These are phyloP conservation scores for Acleris holmiana DNA, from an alignment of 2,888 invertebrate species.

Conservation along the genomic window DNA sequence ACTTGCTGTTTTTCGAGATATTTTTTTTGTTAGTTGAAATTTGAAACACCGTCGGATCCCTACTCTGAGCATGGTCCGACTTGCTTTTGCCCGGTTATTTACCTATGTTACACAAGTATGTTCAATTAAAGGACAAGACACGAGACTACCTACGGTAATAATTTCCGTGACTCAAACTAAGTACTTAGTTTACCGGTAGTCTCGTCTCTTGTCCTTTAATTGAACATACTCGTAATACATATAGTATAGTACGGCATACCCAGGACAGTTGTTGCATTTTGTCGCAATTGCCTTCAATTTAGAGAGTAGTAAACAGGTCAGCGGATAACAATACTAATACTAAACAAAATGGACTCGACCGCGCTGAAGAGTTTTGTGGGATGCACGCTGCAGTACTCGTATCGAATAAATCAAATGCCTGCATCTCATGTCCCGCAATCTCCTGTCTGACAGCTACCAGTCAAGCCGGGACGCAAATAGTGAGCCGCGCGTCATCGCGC, in stretches of 20 bases:
- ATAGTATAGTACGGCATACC: conserved; percentile 23
- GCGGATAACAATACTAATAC: conserved; percentile 21
- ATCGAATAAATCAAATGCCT: conserved; percentile 31
- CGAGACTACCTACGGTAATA: too few relatives aligned
- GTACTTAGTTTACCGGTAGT: too few relatives aligned
- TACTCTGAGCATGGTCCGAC: too few relatives aligned
- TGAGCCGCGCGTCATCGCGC: conserved; percentile 21
- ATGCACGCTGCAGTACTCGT: conserved; percentile 4
- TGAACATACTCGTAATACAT: neutral
- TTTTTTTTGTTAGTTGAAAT: too few relatives aligned
- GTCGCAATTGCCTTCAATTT: conserved; percentile 33
- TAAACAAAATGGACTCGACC: conserved; percentile 20
- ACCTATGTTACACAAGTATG: too few relatives aligned
- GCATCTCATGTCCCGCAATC: conserved; percentile 29
- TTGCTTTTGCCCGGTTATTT: too few relatives aligned
- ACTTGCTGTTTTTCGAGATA: too few relatives aligned
- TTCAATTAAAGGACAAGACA: too few relatives aligned
- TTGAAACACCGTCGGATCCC: too few relatives aligned
- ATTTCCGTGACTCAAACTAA: too few relatives aligned
- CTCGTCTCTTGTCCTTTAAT: neutral
- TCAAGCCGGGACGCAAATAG: conserved; percentile 36
- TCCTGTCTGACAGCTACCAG: conserved; percentile 34
- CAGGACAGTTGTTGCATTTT: conserved; percentile 31
- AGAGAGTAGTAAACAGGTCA: conserved; percentile 25
- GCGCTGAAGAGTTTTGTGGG: conserved; percentile 25